Conservation (phyloP, 2,888 invertebrate species). For the Tillus elongatus region DNA sequence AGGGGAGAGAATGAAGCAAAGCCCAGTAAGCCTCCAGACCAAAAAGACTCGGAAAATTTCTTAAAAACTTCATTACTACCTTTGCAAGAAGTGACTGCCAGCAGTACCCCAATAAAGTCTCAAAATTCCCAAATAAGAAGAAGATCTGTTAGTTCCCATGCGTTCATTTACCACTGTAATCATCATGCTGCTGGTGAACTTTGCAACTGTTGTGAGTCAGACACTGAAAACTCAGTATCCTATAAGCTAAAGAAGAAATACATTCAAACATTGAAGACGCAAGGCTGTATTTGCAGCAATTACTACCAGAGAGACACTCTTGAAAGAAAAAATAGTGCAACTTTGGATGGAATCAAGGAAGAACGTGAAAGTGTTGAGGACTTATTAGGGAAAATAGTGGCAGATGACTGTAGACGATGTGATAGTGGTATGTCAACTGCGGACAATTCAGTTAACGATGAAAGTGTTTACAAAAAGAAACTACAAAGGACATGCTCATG, state of each 20-base stretch:
- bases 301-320: conserved; percentile 28
- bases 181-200: conserved; percentile 42
- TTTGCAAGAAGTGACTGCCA: conserved; percentile 27
- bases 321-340: conserved; percentile 39
- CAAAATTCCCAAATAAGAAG: conserved; percentile 38
- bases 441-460: conserved; percentile 42
- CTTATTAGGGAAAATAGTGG: conserved; percentile 41
- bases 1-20: conserved; percentile 17
- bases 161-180: conserved; percentile 43
- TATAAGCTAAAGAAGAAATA: conserved; percentile 41
- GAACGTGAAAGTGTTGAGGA: conserved; percentile 43
- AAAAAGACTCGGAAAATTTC: conserved; percentile 20
- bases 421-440: conserved; percentile 45
- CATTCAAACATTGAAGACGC: conserved; percentile 37
- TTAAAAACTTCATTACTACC: conserved; percentile 22
- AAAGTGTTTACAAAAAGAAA: conserved; percentile 44
- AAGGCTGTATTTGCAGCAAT: conserved; percentile 21
- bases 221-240: conserved; percentile 39
- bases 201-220: conserved; percentile 43
- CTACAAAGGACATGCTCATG: conserved; percentile 41
- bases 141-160: conserved; percentile 42
- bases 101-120: conserved; percentile 43
- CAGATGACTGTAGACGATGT: conserved; percentile 47
- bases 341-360: conserved; percentile 42
- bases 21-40: conserved; percentile 26